Conservation (phyloP, 2,888 invertebrate genomes). For the Rhimphoctona megacephalus region DNA sequence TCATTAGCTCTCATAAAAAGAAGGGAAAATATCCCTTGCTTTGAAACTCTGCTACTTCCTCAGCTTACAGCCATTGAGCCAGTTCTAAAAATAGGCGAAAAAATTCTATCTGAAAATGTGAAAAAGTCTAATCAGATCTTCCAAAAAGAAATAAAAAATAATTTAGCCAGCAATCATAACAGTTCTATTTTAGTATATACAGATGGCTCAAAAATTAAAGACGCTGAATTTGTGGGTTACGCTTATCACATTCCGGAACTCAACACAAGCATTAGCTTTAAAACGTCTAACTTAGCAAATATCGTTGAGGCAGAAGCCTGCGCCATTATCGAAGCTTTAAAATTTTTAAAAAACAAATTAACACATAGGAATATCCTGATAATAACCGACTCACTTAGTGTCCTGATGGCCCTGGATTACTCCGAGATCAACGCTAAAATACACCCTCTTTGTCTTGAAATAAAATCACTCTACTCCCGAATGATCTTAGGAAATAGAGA, state of each 20-base stretch:
- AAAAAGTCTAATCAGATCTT: neutral
- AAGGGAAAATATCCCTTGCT: neutral
- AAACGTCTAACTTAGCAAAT: neutral
- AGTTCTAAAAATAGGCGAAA: neutral
- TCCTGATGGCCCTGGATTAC: neutral
- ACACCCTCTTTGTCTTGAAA: neutral
- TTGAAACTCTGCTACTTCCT: neutral
- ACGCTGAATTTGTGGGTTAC: neutral
- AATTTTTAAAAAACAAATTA: neutral
- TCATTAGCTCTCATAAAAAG: neutral
- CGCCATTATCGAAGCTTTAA: neutral
- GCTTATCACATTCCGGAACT: neutral
- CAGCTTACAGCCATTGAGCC: neutral
- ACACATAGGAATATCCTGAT: neutral
- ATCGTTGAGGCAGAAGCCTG: neutral
- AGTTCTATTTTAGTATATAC: neutral
- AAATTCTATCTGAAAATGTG: neutral
- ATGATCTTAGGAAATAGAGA: neutral
- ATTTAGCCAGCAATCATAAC: neutral
- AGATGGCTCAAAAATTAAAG: neutral
- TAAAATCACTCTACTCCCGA: neutral
- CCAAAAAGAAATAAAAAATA: neutral
- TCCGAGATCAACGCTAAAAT: neutral
- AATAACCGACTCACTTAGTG: neutral
- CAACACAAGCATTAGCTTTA: neutral